Evolutionary conservation across 2,888 invertebrate species (phyloP).

Genomic region (Phortica magna): DNA sequence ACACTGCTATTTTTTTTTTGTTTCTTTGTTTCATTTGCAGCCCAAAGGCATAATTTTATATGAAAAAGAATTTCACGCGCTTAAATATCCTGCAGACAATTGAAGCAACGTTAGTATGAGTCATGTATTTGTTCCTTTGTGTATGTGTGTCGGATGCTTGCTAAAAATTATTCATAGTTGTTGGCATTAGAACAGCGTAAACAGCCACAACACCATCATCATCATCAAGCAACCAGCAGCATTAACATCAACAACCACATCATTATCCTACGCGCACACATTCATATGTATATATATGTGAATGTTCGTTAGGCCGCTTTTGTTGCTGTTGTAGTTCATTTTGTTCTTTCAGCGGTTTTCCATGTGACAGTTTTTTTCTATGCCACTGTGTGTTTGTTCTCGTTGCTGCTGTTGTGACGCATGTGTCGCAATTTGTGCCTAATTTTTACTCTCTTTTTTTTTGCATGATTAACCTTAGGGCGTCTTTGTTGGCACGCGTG

Average conservation of each 20-base stretch:
- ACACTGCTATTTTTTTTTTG: not conserved
- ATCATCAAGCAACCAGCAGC: conserved; percentile 11
- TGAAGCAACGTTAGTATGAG: not conserved
- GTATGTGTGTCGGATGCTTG: conserved; percentile 7
- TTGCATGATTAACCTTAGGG: not conserved
- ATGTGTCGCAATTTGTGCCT: conserved; percentile 4
- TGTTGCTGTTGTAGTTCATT: not conserved
- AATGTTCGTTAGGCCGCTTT: conserved; percentile 8
- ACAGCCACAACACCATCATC: not conserved
- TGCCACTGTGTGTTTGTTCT: not conserved
- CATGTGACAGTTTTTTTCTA: not conserved
- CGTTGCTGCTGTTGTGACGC: not conserved
- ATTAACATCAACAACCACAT: conserved; percentile 24
- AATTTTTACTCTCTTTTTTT: not conserved
- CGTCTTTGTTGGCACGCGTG: too few species aligned
- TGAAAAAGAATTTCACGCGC: conserved; percentile 22
- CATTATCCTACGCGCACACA: conserved; percentile 4
- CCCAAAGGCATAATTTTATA: conserved; percentile 8
- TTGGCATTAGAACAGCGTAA: not conserved
- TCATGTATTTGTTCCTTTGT: not conserved
- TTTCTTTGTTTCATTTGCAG: not conserved
- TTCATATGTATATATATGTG: not conserved
- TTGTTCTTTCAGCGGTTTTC: not conserved
- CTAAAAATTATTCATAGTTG: conserved; percentile 29
- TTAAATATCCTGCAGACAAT: conserved; percentile 19